phyloP scores from a whole-genome alignment of 1,140 invertebrate species.

The Battus philenor region DNA sequence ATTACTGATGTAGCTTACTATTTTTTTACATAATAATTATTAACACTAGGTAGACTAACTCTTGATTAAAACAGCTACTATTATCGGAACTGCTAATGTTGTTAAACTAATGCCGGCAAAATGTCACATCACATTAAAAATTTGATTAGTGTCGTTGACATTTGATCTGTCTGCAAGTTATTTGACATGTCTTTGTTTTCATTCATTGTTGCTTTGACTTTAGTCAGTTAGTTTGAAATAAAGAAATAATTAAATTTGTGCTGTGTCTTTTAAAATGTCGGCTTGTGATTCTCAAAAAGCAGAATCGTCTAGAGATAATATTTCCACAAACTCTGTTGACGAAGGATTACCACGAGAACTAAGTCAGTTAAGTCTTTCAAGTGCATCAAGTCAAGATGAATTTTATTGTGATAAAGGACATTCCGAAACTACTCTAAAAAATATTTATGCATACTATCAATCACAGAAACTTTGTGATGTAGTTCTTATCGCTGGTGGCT shows the following conservation, averaged over 20 bases:
- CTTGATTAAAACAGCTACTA: no score
- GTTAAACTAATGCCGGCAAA: no score
- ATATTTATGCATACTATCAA: constrained; percentile 88
- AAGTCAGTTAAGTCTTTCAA: constrained; percentile 76
- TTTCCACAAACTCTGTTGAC: constrained; percentile 65
- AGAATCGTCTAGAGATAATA: constrained; percentile 58
- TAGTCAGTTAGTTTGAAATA: constrained; percentile 21
- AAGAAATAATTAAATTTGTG: constrained; percentile 11
- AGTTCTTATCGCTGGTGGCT: constrained; percentile 83
- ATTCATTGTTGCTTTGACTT: constrained; percentile 31
- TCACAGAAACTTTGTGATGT: constrained; percentile 89
- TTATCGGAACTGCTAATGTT: no score
- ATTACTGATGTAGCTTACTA: no score
- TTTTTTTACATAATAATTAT: no score
- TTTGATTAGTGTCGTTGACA: no score
- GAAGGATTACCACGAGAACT: constrained; percentile 76
- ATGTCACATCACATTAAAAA: no score
- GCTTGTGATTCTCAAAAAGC: constrained; percentile 54
- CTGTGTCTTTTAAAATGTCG: constrained; percentile 44
- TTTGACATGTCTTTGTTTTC: constrained; percentile 56
- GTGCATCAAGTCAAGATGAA: constrained; percentile 80
- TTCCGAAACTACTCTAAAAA: constrained; percentile 86
- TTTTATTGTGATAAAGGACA: constrained; percentile 87
- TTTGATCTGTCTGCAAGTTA: no score
- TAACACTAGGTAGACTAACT: no score